These are phyloP conservation scores for Ascidia mentula DNA, from an alignment of 23 tunicate genomes.

Conservation along the genomic window DNA sequence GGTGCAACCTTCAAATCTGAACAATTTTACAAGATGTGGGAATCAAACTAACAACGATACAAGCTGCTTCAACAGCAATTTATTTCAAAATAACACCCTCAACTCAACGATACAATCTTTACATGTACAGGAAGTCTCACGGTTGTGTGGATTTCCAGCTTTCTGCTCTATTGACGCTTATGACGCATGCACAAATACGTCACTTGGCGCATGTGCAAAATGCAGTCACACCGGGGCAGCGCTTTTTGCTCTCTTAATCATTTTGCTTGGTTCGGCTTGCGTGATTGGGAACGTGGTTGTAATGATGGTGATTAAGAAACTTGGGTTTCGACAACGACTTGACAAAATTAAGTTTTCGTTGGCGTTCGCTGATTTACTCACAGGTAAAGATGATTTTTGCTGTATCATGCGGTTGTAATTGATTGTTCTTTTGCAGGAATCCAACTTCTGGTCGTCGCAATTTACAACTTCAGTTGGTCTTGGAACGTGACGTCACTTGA, in stretches of 20 bases:
- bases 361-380: neutral
- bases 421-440: no score
- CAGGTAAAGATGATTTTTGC: no score
- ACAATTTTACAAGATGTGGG: no score
- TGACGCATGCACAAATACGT: neutral
- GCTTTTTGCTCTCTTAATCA: neutral
- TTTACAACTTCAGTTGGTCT: conserved; percentile 19
- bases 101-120: no score
- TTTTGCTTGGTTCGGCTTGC: neutral
- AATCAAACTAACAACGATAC: no score
- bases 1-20: no score
- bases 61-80: no score
- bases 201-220: neutral
- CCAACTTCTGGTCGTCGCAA: neutral
- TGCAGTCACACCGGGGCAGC: neutral
- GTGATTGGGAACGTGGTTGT: neutral
- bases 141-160: neutral
- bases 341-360: neutral
- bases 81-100: no score
- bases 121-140: no score
- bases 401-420: no score
- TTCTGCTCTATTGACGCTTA: neutral
- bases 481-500: neutral
- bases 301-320: neutral
- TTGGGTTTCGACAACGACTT: neutral